phyloP scores from a whole-genome alignment of 2,797 vertebrate species.

The Melanotaenia boesemani region DNA sequence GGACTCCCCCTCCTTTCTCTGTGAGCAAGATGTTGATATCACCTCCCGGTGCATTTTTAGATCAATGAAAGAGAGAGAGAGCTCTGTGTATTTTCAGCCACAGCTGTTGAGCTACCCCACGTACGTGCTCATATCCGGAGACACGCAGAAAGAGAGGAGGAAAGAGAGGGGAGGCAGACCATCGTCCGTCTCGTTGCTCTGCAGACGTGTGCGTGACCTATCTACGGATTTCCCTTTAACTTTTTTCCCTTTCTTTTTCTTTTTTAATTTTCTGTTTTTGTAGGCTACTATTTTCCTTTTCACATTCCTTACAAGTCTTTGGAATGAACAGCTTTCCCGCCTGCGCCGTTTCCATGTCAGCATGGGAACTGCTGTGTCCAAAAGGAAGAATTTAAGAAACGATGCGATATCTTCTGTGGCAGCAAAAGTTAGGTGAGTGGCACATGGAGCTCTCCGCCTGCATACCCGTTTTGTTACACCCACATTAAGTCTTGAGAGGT shows the following conservation, averaged over 20 bases:
- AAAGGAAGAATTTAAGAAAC: conserved; percentile 93
- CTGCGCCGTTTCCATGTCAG: conserved; percentile 86
- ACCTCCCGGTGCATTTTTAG: conserved; percentile 54
- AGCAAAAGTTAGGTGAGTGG: conserved; percentile 96
- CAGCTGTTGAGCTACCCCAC: conserved; percentile 67
- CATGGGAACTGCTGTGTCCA: conserved; percentile 98
- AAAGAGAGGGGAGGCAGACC: conserved; percentile 9
- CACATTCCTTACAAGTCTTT: conserved; percentile 61
- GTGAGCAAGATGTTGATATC: conserved; percentile 44
- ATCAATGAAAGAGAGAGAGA: conserved; percentile 72
- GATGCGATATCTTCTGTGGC: conserved; percentile 98
- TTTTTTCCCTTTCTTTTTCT: conserved; percentile 3
- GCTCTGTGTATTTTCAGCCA: conserved; percentile 68
- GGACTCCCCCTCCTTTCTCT: conserved; percentile 14
- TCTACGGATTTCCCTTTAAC: conserved; percentile 65
- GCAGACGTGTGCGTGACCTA: conserved; percentile 52
- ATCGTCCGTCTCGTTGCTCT: conserved; percentile 37
- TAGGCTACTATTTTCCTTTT: conserved; percentile 16
- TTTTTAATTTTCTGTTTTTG: background rate
- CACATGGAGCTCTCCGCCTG: conserved; percentile 7
- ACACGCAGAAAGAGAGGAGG: conserved; percentile 3
- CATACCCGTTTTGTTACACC: background rate
- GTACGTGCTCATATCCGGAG: conserved; percentile 60
- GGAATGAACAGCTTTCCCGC: conserved; percentile 84
- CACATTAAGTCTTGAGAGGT: background rate